Evolutionary conservation across 2,113 vertebrate species (phyloP).

Genomic region (Pelecanus crispus): DNA sequence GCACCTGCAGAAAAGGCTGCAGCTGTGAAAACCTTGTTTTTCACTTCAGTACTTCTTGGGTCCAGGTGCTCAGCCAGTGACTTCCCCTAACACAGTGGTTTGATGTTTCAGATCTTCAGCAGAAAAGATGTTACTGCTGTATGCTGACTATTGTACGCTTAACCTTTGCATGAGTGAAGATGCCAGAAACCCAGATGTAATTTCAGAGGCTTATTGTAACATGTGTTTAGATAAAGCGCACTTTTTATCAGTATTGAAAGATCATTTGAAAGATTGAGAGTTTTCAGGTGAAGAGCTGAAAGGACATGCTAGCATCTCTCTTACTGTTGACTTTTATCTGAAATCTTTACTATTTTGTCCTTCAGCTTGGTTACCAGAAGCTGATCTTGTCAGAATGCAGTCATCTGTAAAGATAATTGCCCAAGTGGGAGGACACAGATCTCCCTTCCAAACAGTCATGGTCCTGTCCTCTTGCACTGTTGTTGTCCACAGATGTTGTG

Average conservation of each 20-base stretch:
- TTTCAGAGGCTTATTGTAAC: neutral
- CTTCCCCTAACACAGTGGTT: neutral
- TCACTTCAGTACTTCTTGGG: neutral
- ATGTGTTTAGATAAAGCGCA: neutral
- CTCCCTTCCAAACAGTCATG: neutral
- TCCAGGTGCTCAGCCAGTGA: constrained; percentile 17
- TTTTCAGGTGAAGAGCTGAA: neutral
- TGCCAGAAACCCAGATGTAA: neutral
- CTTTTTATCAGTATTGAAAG: neutral
- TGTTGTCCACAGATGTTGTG: neutral
- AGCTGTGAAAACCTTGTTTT: constrained; percentile 29
- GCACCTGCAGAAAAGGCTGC: constrained; percentile 43
- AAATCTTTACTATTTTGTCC: neutral
- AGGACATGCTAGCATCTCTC: neutral
- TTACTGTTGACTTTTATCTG: neutral
- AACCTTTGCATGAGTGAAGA: neutral
- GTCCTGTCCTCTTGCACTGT: neutral
- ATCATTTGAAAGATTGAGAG: neutral
- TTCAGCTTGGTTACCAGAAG: neutral
- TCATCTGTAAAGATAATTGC: neutral
- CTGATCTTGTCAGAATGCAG: neutral
- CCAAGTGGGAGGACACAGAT: neutral
- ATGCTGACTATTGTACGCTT: neutral
- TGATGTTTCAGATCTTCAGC: neutral
- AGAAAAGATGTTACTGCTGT: neutral